Evolutionary conservation across 2,888 invertebrate species (phyloP).

Genomic region (Chalcis sispes): DNA sequence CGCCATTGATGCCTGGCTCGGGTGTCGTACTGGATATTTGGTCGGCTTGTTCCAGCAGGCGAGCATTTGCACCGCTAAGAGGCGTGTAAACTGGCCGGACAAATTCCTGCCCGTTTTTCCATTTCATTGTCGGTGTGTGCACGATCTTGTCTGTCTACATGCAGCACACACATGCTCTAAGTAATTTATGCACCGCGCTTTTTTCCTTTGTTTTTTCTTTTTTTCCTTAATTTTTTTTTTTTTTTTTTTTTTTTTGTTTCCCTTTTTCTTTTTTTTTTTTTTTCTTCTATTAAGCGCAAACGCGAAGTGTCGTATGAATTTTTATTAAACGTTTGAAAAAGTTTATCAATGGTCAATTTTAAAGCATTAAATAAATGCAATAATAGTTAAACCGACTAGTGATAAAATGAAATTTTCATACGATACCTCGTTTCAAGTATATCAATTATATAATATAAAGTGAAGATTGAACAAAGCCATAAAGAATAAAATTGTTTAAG

Average conservation of each 20-base stretch:
- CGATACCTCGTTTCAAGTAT: constrained; percentile 1
- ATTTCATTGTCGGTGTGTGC: constrained; percentile 69
- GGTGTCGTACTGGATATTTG: constrained; percentile 70
- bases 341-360: no score
- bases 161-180: constrained; percentile 73
- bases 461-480: background rate
- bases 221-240: constrained; percentile 55
- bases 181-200: constrained; percentile 65
- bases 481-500: background rate
- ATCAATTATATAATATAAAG: constrained; percentile 42
- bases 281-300: no score
- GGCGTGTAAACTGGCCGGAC: constrained; percentile 71
- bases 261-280: no score
- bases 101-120: constrained; percentile 74
- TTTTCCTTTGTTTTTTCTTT: constrained; percentile 53
- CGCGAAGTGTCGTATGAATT: no score
- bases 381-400: background rate
- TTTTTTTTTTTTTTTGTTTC: constrained; percentile 53
- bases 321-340: no score
- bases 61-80: constrained; percentile 70
- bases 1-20: constrained; percentile 70
- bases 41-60: constrained; percentile 73
- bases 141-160: constrained; percentile 70
- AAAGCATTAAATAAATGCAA: background rate
- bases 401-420: constrained; percentile 6